These are phyloP conservation scores for Enteromius thamalakanensis DNA, from an alignment of 2,797 vertebrate genomes.

Conservation along the genomic window DNA sequence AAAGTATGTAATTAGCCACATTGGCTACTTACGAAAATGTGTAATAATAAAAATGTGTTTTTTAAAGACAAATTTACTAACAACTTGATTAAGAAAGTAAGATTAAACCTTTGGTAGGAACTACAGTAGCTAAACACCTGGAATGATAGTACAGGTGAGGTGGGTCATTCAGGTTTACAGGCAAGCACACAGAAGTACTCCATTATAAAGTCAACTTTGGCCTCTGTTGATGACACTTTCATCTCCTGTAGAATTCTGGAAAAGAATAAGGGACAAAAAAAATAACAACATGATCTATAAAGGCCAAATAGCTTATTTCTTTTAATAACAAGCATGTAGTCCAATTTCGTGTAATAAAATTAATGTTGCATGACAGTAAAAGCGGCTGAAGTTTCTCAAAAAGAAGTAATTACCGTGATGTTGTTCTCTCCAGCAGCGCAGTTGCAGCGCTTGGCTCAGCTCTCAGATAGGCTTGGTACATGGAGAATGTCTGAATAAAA, in stretches of 20 bases:
- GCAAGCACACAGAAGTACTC: constrained; percentile 74
- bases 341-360: background rate
- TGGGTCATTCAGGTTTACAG: constrained; percentile 65
- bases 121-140: background rate
- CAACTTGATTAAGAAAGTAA: background rate
- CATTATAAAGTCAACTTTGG: constrained; percentile 60
- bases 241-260: constrained; percentile 74
- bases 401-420: constrained; percentile 64
- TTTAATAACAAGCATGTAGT: background rate
- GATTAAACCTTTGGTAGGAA: background rate
- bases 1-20: background rate
- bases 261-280: constrained; percentile 28
- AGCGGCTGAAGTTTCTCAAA: background rate
- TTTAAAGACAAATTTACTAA: background rate
- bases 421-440: constrained; percentile 63
- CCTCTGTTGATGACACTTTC: constrained; percentile 69
- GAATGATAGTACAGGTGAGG: background rate
- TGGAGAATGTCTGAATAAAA: constrained; percentile 69
- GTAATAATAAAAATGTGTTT: background rate
- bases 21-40: background rate
- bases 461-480: constrained; percentile 69
- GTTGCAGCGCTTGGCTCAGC: constrained; percentile 63
- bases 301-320: background rate
- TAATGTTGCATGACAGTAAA: background rate
- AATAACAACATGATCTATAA: background rate